Conservation (phyloP, 2,888 invertebrate species). For the Choreutis nemorana region DNA sequence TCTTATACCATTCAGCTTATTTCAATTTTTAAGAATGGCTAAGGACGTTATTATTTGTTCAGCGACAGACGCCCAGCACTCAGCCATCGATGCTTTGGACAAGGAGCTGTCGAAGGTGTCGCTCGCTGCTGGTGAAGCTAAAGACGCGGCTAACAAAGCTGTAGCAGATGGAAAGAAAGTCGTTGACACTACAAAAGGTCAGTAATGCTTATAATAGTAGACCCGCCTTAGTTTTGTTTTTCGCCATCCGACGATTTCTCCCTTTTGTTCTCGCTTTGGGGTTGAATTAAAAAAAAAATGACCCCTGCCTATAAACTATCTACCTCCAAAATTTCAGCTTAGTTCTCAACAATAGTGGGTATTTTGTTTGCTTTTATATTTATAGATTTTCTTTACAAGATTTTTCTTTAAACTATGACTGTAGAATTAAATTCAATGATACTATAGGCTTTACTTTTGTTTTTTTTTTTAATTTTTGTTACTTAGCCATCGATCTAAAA, state of each 20-base stretch:
- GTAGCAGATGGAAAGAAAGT: conserved; percentile 58
- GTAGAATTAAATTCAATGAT: neutral
- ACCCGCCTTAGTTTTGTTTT: no score
- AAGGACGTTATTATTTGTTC: conserved; percentile 8
- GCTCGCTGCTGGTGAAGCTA: conserved; percentile 52
- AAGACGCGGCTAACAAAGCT: conserved; percentile 47
- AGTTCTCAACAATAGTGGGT: no score
- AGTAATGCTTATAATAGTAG: conserved; percentile 9
- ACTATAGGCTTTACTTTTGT: no score
- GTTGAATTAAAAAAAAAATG: no score
- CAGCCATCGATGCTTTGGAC: conserved; percentile 61
- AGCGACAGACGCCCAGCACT: conserved; percentile 51
- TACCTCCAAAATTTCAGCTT: no score
- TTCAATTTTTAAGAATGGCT: no score
- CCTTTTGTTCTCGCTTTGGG: no score
- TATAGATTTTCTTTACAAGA: conserved; percentile 5
- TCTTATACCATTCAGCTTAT: no score
- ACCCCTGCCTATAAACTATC: no score
- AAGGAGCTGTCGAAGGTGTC: conserved; percentile 58
- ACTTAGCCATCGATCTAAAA: no score
- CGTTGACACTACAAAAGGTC: conserved; percentile 55
- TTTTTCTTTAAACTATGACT: neutral
- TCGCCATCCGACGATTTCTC: no score
- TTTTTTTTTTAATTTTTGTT: no score
- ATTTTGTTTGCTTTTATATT: conserved; percentile 8